phyloP scores from a whole-genome alignment of 2,797 vertebrate species.

The Sebastes nivosus region DNA sequence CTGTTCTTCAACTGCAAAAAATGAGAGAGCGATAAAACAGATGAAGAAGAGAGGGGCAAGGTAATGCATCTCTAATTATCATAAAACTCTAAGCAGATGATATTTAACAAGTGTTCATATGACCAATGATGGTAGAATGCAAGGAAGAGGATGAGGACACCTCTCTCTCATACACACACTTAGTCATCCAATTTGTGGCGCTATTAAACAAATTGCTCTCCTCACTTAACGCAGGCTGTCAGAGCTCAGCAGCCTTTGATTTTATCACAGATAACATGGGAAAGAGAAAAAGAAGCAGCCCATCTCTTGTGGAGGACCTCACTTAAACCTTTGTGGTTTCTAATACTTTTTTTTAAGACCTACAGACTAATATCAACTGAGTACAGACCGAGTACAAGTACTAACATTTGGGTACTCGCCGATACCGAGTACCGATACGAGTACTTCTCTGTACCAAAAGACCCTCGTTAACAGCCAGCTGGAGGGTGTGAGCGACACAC shows the following conservation, averaged over 20 bases:
- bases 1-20: slow-evolving; percentile 91
- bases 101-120: background rate
- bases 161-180: background rate
- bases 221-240: background rate
- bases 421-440: too few species aligned
- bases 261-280: background rate
- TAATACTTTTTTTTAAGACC: background rate
- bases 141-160: background rate
- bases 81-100: background rate
- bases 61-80: background rate
- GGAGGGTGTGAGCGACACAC: too few species aligned
- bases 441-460: too few species aligned
- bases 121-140: background rate
- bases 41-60: background rate
- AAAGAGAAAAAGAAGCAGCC: background rate
- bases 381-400: too few species aligned
- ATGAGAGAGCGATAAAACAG: background rate
- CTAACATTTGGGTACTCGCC: too few species aligned
- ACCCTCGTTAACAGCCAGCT: too few species aligned
- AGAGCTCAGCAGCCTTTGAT: background rate
- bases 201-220: background rate
- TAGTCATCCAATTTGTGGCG: background rate
- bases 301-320: background rate
- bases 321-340: background rate
- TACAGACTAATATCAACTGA: background rate